Evolutionary conservation across 2,797 vertebrate genomes (phyloP).

Genomic region (Diglossa cyanea): DNA sequence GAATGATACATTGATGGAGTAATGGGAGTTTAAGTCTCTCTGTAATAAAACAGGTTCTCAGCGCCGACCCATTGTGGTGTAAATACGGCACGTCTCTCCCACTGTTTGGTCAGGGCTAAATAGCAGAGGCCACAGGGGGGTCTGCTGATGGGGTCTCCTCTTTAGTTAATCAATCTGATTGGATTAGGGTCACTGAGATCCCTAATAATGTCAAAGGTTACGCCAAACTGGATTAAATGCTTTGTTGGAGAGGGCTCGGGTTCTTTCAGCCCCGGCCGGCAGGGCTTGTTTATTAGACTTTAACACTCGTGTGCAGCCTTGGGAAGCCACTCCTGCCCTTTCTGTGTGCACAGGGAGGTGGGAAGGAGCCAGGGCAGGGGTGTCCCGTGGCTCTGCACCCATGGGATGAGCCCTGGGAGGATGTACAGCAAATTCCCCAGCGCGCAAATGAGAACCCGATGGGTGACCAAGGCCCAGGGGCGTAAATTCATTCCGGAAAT

Average conservation of each 20-base stretch:
- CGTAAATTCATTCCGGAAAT: slow-evolving; percentile 1
- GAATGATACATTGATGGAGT: slow-evolving; percentile 81
- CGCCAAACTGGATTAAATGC: slow-evolving; percentile 87
- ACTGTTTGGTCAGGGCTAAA: slow-evolving; percentile 74
- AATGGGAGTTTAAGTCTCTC: slow-evolving; percentile 82
- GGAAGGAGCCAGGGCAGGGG: not conserved
- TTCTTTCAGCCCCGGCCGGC: slow-evolving; percentile 52
- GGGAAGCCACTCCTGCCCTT: not conserved
- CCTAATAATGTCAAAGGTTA: slow-evolving; percentile 96
- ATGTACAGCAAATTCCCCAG: not conserved
- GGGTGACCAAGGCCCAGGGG: not conserved
- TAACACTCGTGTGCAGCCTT: slow-evolving; percentile 52
- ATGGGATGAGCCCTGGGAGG: not conserved
- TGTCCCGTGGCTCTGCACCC: not conserved
- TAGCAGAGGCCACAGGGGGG: slow-evolving; percentile 78
- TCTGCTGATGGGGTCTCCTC: slow-evolving; percentile 75
- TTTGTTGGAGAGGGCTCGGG: slow-evolving; percentile 79
- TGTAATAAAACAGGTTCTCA: slow-evolving; percentile 86
- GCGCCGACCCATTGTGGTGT: slow-evolving; percentile 82
- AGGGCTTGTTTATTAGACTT: slow-evolving; percentile 70
- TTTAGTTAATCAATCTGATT: slow-evolving; percentile 98
- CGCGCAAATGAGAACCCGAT: not conserved
- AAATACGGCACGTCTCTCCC: slow-evolving; percentile 81
- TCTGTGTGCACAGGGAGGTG: not conserved
- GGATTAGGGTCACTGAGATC: slow-evolving; percentile 94